phyloP scores from a whole-genome alignment of 1,140 invertebrate species.

The Drosophila insularis region DNA sequence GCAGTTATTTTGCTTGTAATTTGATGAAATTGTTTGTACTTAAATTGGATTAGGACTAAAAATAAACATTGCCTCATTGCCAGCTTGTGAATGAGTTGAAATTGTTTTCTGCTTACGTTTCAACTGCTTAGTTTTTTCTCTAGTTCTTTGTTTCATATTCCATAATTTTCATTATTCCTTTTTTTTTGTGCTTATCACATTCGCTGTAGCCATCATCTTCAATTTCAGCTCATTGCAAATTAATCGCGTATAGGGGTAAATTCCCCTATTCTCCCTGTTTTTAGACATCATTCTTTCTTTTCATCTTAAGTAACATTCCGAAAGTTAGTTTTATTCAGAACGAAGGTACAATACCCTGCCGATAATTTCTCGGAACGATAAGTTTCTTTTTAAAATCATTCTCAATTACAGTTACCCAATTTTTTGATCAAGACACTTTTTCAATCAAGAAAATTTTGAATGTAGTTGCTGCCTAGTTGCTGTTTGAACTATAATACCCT shows the following conservation, averaged over 20 bases:
- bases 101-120: constrained; percentile 17
- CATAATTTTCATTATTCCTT: constrained; percentile 5
- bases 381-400: too few species aligned
- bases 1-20: constrained; percentile 6
- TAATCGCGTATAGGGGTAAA: constrained; percentile 47
- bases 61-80: background rate
- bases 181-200: constrained; percentile 33
- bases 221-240: constrained; percentile 76
- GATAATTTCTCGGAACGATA: background rate
- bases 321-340: background rate
- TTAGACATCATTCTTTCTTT: background rate
- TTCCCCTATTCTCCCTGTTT: background rate
- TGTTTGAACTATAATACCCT: background rate
- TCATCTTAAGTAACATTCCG: background rate
- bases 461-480: too few species aligned
- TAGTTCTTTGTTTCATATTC: constrained; percentile 7
- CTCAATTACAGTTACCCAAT: too few species aligned
- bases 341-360: too few species aligned
- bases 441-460: too few species aligned
- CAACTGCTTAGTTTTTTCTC: constrained; percentile 3
- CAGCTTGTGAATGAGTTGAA: background rate
- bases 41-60: background rate
- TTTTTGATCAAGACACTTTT: too few species aligned
- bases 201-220: constrained; percentile 62
- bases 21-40: constrained; percentile 7